Evolutionary conservation across 2,888 invertebrate genomes (phyloP), one percentile per base, ranked within the genome.

Genomic region (Drosophila borborema): DNA sequence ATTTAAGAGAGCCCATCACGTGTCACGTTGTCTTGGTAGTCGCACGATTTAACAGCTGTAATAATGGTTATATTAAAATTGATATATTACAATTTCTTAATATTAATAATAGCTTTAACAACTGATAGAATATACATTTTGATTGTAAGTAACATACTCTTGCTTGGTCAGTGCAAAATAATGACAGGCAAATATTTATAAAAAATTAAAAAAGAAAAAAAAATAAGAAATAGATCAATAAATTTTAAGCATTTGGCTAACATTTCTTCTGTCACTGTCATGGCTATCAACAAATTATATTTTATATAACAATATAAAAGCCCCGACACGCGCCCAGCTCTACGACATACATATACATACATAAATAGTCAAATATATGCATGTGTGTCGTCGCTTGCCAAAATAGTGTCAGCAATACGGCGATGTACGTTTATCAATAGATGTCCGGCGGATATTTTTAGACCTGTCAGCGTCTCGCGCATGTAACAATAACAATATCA

Each of bases 381-480:
- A 53, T 46, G 58, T 54, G 48, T 72, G 72, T 63, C 43, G 38
- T 20, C 55, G 67, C 43, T 59, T 77, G 73, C 71, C 68, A 68
- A 80, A 80, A 77, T 63, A 69, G 64, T 77, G 68, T 64, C 60
- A 65, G 56, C 36, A 10, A 16, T 40, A 43, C 55, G 53, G n/a
- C 46, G 67, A 66, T 66, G 66, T 68, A 51, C 45, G 74, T 72
- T 67, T 80, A 80, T 80, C 77, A 77, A 74, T 67, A 77, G 69
- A 77, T 72, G 77, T 65, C 72, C 71, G 62, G 55, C 53, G 28
- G 70, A 62, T 80, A 80, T 80, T 72, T 80, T 67, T 77, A 74
- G 80, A 72, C 64, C 48, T 62, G 67, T 74, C 68, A 70, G 63
- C 63, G 59, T 58, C 41, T 72, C 59, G 74, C 67, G 74, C 60